These are phyloP conservation scores for Ptyas mucosa DNA, from an alignment of 2,113 vertebrate genomes.

Conservation along the genomic window DNA sequence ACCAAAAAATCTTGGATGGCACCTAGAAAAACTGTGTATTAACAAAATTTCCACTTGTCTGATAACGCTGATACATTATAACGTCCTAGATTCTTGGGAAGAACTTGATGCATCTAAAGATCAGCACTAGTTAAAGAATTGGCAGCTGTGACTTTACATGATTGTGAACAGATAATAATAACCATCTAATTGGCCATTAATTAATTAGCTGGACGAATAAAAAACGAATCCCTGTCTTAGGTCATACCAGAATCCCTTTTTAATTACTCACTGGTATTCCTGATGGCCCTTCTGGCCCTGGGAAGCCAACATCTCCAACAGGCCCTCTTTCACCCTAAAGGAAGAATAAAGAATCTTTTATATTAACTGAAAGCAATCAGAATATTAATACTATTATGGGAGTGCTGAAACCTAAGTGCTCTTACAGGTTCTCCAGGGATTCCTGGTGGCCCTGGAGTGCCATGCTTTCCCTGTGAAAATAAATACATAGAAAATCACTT, in stretches of 20 bases:
- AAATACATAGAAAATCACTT: conserved; percentile 39
- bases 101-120: not conserved
- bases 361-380: not conserved
- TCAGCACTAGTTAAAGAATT: not conserved
- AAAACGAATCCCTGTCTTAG: not conserved
- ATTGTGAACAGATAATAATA: not conserved
- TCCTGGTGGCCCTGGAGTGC: conserved; percentile 81
- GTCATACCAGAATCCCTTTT: not conserved
- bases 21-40: not conserved
- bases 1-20: not conserved
- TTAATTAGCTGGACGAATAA: not conserved
- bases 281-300: conserved; percentile 89
- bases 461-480: conserved; percentile 83
- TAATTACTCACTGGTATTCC: conserved; percentile 83
- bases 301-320: conserved; percentile 90
- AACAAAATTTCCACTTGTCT: not conserved
- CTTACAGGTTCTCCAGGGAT: conserved; percentile 92
- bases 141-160: not conserved
- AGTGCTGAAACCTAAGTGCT: conserved; percentile 26
- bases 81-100: not conserved
- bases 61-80: not conserved
- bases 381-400: not conserved
- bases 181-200: not conserved
- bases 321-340: conserved; percentile 90
- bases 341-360: not conserved